phyloP scores from a whole-genome alignment of 2,888 invertebrate species.

The Melinopterus prodromus region DNA sequence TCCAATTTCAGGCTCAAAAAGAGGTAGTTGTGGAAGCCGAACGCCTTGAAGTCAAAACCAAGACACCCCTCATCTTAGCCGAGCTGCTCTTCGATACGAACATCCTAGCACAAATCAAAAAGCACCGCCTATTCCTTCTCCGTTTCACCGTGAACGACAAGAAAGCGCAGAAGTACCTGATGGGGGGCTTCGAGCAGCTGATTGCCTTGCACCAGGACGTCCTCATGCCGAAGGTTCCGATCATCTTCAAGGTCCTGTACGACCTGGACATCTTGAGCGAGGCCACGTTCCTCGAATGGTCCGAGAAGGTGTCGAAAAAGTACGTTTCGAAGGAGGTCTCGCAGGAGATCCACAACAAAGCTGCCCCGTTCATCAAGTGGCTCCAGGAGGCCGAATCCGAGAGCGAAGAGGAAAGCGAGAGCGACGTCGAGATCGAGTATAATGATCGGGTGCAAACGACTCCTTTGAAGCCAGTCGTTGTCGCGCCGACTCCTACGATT shows the following conservation, averaged over 20 bases:
- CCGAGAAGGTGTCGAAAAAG: conserved; percentile 89
- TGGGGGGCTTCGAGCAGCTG: conserved; percentile 95
- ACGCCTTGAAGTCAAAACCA: conserved; percentile 91
- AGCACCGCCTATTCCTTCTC: conserved; percentile 79
- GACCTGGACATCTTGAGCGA: conserved; percentile 96
- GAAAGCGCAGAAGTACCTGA: conserved; percentile 89
- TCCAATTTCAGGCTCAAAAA: conserved; percentile 64
- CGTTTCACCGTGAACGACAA: conserved; percentile 84
- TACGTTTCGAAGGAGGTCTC: conserved; percentile 91
- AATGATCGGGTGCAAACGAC: conserved; percentile 84
- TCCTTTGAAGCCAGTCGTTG: conserved; percentile 69
- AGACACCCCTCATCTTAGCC: conserved; percentile 91
- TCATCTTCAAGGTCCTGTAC: conserved; percentile 72
- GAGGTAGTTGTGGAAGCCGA: conserved; percentile 85
- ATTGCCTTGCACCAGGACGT: conserved; percentile 80
- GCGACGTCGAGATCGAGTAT: conserved; percentile 83
- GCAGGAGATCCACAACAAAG: conserved; percentile 90
- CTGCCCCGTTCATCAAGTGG: conserved; percentile 96
- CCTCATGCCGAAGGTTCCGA: conserved; percentile 84
- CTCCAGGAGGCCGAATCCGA: conserved; percentile 97
- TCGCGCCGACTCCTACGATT: conserved; percentile 61
- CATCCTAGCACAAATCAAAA: conserved; percentile 68
- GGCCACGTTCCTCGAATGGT: conserved; percentile 94
- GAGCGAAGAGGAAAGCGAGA: conserved; percentile 77
- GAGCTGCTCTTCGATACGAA: conserved; percentile 84